Percentiles rank a stretch among this genome's conserved stretches.
Evolutionary conservation across 2,113 vertebrate species (phyloP).

Genomic region (Siniperca chuatsi): DNA sequence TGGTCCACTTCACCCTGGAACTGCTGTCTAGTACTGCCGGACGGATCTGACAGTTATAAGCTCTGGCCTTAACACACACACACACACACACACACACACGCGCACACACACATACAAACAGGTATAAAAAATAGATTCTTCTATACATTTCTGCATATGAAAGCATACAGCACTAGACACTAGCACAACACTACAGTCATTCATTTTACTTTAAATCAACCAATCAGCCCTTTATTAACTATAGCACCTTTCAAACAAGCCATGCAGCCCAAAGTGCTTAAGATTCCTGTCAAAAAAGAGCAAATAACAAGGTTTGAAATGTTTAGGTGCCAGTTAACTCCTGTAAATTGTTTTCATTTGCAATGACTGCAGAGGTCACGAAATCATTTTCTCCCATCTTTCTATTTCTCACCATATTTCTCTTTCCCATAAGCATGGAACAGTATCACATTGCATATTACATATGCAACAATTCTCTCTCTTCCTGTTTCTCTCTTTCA

Average conservation of each 20-base stretch:
- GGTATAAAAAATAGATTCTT: background rate
- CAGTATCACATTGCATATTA: background rate
- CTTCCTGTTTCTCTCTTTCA: background rate
- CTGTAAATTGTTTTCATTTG: background rate
- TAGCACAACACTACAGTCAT: background rate
- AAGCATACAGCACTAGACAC: background rate
- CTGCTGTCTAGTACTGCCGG: conserved; percentile 93
- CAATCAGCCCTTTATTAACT: background rate
- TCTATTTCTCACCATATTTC: background rate
- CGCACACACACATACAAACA: background rate
- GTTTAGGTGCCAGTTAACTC: no score
- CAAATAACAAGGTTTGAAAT: background rate
- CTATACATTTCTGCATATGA: background rate
- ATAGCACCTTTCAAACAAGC: background rate
- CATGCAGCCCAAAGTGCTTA: background rate
- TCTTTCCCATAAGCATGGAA: background rate
- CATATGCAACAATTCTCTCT: background rate
- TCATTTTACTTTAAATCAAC: background rate
- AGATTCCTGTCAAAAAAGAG: background rate
- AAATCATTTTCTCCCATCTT: no score
- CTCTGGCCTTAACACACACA: conserved; percentile 85
- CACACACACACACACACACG: conserved; percentile 13
- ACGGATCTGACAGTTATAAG: conserved; percentile 96
- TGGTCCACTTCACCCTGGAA: conserved; percentile 95
- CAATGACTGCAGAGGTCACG: no score